Evolutionary conservation across 2,888 invertebrate species (phyloP), one percentile per base, ranked within the genome.

Genomic region (Coenonympha glycerion): DNA sequence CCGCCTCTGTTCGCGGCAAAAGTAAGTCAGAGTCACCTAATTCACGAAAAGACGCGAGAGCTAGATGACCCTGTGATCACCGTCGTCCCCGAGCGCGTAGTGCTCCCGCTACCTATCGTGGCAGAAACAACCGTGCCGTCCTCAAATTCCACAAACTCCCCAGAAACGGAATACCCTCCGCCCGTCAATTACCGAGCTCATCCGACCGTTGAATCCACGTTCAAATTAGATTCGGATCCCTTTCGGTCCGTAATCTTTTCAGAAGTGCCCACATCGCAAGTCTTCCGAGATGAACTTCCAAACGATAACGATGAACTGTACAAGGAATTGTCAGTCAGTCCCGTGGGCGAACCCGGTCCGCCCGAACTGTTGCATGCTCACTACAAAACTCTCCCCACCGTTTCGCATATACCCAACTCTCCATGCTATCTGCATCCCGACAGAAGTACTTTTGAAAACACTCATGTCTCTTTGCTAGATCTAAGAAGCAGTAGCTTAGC

Each of bases 101-200:
- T 84, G 58, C 66, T 87, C 42, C 86, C 86, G 52, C 73, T 74
- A 65, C 75, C 83, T 49, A 71, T 66, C 39, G 76, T 76, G 63
- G 79, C 84, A 41, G 86, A 85, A 72, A 84, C 84, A 69, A 80
- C 85, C 71, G 76, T 86, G 70, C 85, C 83, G 76, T 85, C 82
- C 57, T 73, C 80, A 40, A 75, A 73, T 58, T 74, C 82, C 15
- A 82, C 84, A 46, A 78, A 77, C 56, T 83, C 84, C 31, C 79
- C 81, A 22, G 86, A 84, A 56, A 61, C 69, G 24, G 86, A 86
- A 66, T 56, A 67, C 37, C 88, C 88, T 40, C 89, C 89, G 28
- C 74, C 83, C 15, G 68, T 89, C 11, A 88, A 89, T 68, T 89
- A 84, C 56, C 67, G 71, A 21, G 87, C 88, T 5, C 75, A 70